These are phyloP conservation scores for Eciton burchellii DNA, from an alignment of 1,140 invertebrate species.

Conservation along the genomic window DNA sequence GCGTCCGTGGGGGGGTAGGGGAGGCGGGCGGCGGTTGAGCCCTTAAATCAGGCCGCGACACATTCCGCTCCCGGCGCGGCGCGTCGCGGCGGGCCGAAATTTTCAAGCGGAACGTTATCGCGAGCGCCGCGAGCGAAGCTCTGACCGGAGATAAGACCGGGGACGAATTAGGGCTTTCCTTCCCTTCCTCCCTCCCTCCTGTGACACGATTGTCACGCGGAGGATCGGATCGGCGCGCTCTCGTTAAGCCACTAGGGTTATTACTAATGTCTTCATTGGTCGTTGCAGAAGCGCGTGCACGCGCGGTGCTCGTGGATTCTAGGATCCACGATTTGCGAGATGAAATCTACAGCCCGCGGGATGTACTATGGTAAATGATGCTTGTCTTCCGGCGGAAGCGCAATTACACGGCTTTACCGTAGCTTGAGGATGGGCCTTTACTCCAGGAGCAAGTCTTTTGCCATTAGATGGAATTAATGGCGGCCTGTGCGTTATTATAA, in stretches of 20 bases:
- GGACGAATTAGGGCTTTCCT: conserved; percentile 60
- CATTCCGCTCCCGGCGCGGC: conserved; percentile 54
- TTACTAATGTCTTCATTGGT: conserved; percentile 42
- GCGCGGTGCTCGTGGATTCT: not conserved
- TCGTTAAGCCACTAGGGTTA: not conserved
- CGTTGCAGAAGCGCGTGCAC: not conserved
- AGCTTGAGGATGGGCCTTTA: not conserved
- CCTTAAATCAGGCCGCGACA: conserved; percentile 76
- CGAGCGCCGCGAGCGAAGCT: conserved; percentile 44
- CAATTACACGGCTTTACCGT: conserved; percentile 43
- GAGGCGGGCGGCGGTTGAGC: conserved; percentile 29
- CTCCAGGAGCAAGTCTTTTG: conserved; percentile 21
- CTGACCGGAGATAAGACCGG: conserved; percentile 72
- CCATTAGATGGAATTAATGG: conserved; percentile 19
- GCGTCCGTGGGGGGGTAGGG: conserved; percentile 4
- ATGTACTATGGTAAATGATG: not conserved
- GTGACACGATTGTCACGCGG: not conserved
- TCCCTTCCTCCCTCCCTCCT: too few relatives aligned
- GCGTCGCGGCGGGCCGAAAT: conserved; percentile 55
- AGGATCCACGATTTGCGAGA: conserved; percentile 31
- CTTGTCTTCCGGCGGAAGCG: conserved; percentile 36
- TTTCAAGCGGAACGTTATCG: conserved; percentile 76
- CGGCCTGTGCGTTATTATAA: conserved; percentile 14
- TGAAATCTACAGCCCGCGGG: conserved; percentile 28
- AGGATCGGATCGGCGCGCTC: not conserved